phyloP scores from a whole-genome alignment of 2,113 vertebrate species.

The Empidonax alnorum region DNA sequence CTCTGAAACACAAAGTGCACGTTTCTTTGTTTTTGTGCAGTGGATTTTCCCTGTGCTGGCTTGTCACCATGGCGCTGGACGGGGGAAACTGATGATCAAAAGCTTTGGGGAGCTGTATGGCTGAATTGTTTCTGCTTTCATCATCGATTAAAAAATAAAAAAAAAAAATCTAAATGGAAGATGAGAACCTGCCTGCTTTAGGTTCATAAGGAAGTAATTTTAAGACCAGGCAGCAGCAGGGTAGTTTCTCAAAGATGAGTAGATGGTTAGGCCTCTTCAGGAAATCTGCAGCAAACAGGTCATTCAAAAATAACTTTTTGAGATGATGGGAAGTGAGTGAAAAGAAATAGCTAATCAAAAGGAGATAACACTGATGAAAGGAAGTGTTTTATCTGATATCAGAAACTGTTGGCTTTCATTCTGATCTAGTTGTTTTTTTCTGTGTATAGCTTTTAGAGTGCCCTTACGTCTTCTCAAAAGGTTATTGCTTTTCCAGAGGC shows the following conservation, averaged over 20 bases:
- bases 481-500: constrained; percentile 12
- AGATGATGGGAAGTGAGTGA: background rate
- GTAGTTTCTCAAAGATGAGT: background rate
- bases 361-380: background rate
- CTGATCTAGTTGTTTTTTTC: background rate
- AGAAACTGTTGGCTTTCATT: background rate
- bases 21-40: background rate
- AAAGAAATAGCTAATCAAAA: constrained; percentile 11
- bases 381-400: background rate
- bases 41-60: background rate
- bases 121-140: constrained; percentile 29
- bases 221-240: background rate
- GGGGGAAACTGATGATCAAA: background rate
- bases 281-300: background rate
- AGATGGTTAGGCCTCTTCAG: background rate
- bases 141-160: background rate
- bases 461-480: background rate
- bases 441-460: background rate
- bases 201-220: background rate
- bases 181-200: background rate
- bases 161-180: background rate
- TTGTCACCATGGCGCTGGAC: background rate
- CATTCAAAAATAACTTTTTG: background rate
- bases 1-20: background rate
- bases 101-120: background rate